phyloP scores from a whole-genome alignment of 2,113 vertebrate species.

The Ptyas mucosa region DNA sequence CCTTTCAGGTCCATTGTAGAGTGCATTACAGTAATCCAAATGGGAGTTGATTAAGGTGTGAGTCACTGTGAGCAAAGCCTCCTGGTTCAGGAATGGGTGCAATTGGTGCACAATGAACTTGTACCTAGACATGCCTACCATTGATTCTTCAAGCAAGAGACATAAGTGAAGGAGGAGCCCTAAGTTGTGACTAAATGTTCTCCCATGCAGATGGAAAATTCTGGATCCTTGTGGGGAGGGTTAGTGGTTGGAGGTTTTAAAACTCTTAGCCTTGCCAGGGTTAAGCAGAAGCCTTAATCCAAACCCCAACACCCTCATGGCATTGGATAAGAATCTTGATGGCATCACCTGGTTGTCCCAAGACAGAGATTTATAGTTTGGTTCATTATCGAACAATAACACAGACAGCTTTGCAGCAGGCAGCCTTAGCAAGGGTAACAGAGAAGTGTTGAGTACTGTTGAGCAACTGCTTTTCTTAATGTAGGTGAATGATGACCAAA shows the following conservation, averaged over 20 bases:
- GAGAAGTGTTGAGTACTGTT: not conserved
- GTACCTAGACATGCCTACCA: not conserved
- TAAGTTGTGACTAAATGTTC: not conserved
- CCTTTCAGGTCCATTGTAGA: not conserved
- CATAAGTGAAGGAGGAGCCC: not conserved
- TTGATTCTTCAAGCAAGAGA: not conserved
- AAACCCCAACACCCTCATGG: not conserved
- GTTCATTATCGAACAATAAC: not conserved
- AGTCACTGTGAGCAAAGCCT: not conserved
- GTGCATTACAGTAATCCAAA: not conserved
- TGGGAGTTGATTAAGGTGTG: not conserved
- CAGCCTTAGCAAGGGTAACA: not conserved
- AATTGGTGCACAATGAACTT: not conserved
- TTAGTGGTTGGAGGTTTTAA: not conserved
- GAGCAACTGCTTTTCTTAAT: conserved; percentile 11
- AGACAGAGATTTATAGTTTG: not conserved
- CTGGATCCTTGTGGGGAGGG: not conserved
- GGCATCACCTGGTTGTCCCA: not conserved
- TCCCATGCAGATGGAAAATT: not conserved
- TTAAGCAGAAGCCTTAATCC: not conserved
- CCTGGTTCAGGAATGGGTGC: not conserved
- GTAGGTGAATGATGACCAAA: conserved; percentile 85
- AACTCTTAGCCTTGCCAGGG: not conserved
- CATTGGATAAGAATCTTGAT: not conserved
- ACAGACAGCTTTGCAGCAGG: not conserved